phyloP scores from a whole-genome alignment of 2,797 vertebrate species.

The Dipus sagitta region DNA sequence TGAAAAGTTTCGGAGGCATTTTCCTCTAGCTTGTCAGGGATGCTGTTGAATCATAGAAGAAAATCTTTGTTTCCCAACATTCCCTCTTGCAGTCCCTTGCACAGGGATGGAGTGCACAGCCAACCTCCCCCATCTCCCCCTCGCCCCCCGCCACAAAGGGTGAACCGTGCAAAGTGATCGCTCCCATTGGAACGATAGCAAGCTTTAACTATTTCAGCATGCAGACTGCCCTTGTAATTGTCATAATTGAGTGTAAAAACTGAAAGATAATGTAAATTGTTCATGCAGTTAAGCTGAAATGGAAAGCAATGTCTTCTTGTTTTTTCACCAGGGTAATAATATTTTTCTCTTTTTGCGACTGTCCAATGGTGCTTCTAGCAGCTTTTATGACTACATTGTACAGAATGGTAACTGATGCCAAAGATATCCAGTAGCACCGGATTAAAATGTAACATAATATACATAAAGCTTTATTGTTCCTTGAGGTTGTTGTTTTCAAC shows the following conservation, averaged over 20 bases:
- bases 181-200: slow-evolving; percentile 42
- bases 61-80: slow-evolving; percentile 49
- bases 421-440: slow-evolving; percentile 73
- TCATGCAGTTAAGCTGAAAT: slow-evolving; percentile 75
- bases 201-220: slow-evolving; percentile 67
- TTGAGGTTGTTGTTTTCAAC: slow-evolving; percentile 83
- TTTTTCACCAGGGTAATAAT: slow-evolving; percentile 71
- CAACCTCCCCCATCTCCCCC: slow-evolving; percentile 22
- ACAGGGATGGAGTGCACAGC: not conserved
- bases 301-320: slow-evolving; percentile 75
- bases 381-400: slow-evolving; percentile 58
- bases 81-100: not conserved
- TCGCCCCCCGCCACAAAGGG: not conserved
- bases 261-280: slow-evolving; percentile 73
- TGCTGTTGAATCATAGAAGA: slow-evolving; percentile 32
- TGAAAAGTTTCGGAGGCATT: slow-evolving; percentile 36
- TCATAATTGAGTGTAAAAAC: slow-evolving; percentile 67
- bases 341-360: slow-evolving; percentile 70
- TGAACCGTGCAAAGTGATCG: slow-evolving; percentile 32
- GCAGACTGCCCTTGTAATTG: slow-evolving; percentile 55
- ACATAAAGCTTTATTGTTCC: slow-evolving; percentile 79
- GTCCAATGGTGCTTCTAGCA: slow-evolving; percentile 77
- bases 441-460: slow-evolving; percentile 79
- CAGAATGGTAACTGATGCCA: slow-evolving; percentile 70
- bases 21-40: slow-evolving; percentile 31